Percentiles rank a stretch among this genome's conserved stretches.
Evolutionary conservation across 2,797 vertebrate genomes (phyloP).

Genomic region (Mus spretus): DNA sequence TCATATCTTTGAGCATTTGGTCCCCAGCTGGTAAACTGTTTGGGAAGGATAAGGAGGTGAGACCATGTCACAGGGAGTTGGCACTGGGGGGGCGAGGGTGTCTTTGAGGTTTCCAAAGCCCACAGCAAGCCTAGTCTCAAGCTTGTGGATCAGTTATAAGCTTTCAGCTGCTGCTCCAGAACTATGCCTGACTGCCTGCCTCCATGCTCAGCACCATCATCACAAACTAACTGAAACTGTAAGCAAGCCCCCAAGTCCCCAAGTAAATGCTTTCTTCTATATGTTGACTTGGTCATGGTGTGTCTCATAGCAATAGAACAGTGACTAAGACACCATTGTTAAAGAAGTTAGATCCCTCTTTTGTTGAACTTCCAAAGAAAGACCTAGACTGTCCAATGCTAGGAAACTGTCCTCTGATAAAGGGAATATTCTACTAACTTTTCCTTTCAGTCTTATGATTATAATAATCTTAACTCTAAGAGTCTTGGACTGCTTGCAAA

Average conservation of each 20-base stretch:
- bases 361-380: conserved; percentile 5
- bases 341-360: conserved; percentile 4
- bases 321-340: neutral
- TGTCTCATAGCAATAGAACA: too few species aligned
- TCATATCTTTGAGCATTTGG: neutral
- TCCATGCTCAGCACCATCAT: neutral
- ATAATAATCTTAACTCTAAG: conserved; percentile 35
- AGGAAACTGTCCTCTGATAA: neutral
- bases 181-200: neutral
- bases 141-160: neutral
- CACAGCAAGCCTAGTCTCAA: neutral
- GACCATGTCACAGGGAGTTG: neutral
- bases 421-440: neutral
- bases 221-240: neutral
- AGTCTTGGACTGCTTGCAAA: neutral
- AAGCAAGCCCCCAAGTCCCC: neutral
- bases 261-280: neutral
- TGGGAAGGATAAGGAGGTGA: neutral
- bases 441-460: conserved; percentile 37
- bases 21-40: neutral
- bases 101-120: neutral
- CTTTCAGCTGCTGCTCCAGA: neutral
- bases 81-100: neutral
- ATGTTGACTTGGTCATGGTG: neutral
- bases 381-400: conserved; percentile 9